Base-by-base conservation (phyloP, 2,113 vertebrate genomes). In the Syngnathoides biaculeatus region DNA sequence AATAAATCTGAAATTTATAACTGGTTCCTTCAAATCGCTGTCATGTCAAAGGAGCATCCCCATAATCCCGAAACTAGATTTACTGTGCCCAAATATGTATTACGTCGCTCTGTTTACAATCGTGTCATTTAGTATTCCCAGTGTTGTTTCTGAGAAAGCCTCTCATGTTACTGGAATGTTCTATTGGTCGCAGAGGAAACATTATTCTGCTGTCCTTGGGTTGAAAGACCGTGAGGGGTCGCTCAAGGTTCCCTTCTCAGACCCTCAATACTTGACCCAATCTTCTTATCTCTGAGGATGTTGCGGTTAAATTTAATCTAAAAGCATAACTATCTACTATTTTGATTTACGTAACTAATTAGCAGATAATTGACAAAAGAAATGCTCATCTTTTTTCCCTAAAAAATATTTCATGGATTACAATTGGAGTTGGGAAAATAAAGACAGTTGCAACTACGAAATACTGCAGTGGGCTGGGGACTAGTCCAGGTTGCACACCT, bases 1-100 rank as follows among this genome's bases (percentile, higher is more conserved):
- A 62, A 17, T 62, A 42, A 62, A 62, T 8, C 39, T 62, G 11
- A 62, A 62, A 62, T 42, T 5, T 62, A 42, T 62, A 8, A 5
- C 6, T 43, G n/a, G 38, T 43, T 62, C 24, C 13, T 13, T 15
- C 13, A 24, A 22, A 24, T 35, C 24, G 27, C 26, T 3, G 53
- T 56, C 19, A 60, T 39, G 38, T 60, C 35, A 38, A 60, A 39
- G 30, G 35, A n/a, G 58, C 20, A 60, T 60, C 58, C 9, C 20
- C 3, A 60, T n/a, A 60, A 60, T 60, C 35, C 11, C 30, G 20
- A 60, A 39, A 38, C 35, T 39, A 12, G 58, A 60, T 40, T 60
- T 40, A 38, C 10, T 39, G 58, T 38, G 19, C 58, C 9, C 35
- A 10, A 40, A 11, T 2, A 40, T 40, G 10, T 60, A 2, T 59